Conservation (phyloP, 2,797 vertebrate genomes). For the Agapornis canus region DNA sequence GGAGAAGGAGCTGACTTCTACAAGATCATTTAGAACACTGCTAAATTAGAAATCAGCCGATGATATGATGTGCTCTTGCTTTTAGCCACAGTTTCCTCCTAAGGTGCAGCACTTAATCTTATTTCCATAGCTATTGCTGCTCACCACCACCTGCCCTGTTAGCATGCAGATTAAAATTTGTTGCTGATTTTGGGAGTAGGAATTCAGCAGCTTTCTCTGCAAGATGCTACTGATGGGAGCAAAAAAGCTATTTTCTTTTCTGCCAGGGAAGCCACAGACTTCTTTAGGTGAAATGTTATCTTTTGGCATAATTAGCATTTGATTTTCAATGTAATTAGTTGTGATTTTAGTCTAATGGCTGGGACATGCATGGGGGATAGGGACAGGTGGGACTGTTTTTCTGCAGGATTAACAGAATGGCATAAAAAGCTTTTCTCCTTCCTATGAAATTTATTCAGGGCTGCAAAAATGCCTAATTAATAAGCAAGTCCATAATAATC, state of each 20-base stretch:
- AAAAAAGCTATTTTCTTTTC: background rate
- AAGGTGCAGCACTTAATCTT: conserved; percentile 44
- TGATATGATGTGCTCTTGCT: background rate
- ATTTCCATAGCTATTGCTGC: conserved; percentile 63
- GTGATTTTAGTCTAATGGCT: background rate
- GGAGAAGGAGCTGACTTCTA: background rate
- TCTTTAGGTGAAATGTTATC: background rate
- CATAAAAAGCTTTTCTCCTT: conserved; percentile 37
- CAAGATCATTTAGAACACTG: background rate
- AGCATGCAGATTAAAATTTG: background rate
- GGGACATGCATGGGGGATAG: background rate
- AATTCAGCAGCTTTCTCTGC: background rate
- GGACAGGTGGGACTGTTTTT: background rate
- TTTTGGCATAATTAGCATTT: background rate
- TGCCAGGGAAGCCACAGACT: background rate
- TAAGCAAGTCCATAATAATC: conserved; percentile 49
- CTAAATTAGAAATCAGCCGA: background rate
- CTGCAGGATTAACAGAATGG: conserved; percentile 9
- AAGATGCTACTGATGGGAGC: background rate
- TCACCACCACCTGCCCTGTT: conserved; percentile 58
- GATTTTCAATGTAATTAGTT: background rate
- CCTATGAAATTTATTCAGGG: conserved; percentile 50
- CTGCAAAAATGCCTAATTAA: conserved; percentile 65
- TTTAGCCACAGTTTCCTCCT: conserved; percentile 12
- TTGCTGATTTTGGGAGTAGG: background rate